Evolutionary conservation across 2,113 vertebrate genomes (phyloP), one percentile per base, ranked within the genome.

Genomic region (Neogale vison): DNA sequence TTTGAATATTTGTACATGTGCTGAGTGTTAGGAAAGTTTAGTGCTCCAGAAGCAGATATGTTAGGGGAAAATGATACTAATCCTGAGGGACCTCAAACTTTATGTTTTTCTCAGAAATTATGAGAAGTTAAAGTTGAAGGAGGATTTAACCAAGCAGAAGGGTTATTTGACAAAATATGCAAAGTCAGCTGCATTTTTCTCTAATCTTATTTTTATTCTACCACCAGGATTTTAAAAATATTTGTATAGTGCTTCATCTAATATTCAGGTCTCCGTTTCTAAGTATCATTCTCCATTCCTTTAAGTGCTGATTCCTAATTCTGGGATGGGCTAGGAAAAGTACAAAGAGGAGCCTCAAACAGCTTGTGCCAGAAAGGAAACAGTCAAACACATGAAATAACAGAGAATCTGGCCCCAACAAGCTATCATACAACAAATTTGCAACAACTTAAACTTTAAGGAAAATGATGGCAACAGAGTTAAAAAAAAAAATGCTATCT

Each of bases 351-450:
- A 55, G 4, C 39, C 59, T 65, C 12, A 13, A n/a, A 34, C 13
- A 23, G 21, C 36, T 23, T 77, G 57, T 57, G 10, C 52, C 81
- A 21, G 42, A 59, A 63, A 82, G 45, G 7, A 42, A 3, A 6
- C 5, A 4, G 12, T 34, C 36, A 14, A n/a, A 42, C 15, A 39
- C 8, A 1, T 1, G 2, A 7, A 34, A 52, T 39, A 92, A 67
- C 20, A 36, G 2, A 63, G 2, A 12, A 21, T 8, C 12, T 42
- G 47, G 47, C 10, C 36, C 42, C 11, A 36, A 67, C 69, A 8
- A 34, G 26, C 20, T n/a, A 18, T 10, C 36, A 5, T 1, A 9
- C 55, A 76, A 63, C 24, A 21, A 59, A 31, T 2, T 0, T 55
- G 39, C 8, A 24, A 80, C 7, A 71, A 26, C 29, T 18, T 17